Evolutionary conservation across 2,797 vertebrate genomes (phyloP), one percentile per base, ranked within the genome.

Genomic region (Myripristis murdjan): DNA sequence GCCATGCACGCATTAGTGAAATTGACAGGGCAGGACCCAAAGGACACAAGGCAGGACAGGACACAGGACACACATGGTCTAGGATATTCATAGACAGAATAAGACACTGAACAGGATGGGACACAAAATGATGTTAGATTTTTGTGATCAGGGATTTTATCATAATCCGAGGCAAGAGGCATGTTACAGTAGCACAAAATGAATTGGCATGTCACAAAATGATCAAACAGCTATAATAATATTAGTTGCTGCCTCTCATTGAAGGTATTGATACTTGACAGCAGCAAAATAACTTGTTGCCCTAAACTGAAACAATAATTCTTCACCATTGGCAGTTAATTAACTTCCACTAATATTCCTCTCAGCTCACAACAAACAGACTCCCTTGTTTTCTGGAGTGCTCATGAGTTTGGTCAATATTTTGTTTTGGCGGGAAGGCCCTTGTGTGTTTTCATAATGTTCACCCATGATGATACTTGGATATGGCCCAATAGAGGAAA

Each of bases 1-100:
- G 62, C 82, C 61, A 76, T 63, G 58, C 73, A 37, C 41, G 47
- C 11, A 70, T 82, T 79, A 80, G 16, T 16, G 43, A 71, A 74
- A 71, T 5, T 0, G 39, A 63, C 41, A 41, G n/a, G 41, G 44
- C 53, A 65, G 23, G 12, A 41, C 53, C 23, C 16, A n/a, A 28
- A 49, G 54, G 24, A 4, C 23, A 58, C 23, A 31, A 8, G 35
- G 46, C 22, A 16, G 57, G 62, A 54, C 1, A 5, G 22, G 41
- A 26, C 24, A 55, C 26, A 39, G 15, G 4, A 51, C 24, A 47
- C 5, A 58, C 47, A 6, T 33, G 31, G 8, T 33, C 31, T 31
- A 33, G 33, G 31, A 33, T 8, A 31, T 33, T 31, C 33, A 6
- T 33, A 8, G 31, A 33, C 31, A 33, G 35, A 35, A 37, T 35